Percentiles rank a stretch among this genome's conserved stretches.
Conservation (phyloP, 2,113 vertebrate genomes). For the Pseudonaja textilis region DNA sequence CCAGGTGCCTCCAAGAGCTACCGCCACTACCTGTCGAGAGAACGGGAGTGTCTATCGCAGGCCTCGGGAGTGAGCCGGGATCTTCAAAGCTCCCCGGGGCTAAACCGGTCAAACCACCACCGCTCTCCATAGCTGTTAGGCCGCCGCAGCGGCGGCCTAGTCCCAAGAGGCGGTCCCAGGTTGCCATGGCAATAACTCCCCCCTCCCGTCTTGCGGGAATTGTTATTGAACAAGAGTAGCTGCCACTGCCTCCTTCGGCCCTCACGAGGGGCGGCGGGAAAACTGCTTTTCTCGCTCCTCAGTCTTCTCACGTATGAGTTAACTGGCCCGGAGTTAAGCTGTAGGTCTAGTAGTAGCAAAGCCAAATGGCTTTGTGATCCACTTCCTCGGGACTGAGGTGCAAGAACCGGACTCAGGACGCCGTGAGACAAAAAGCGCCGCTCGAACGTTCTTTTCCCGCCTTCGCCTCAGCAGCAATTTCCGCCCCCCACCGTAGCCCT, state of each 20-base stretch:
- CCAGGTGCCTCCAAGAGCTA: background rate
- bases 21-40: constrained; percentile 15
- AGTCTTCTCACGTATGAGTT: no score
- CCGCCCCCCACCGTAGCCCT: background rate
- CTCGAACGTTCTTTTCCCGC: background rate
- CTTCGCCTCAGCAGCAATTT: background rate
- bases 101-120: background rate
- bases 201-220: constrained; percentile 1
- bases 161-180: constrained; percentile 17
- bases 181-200: constrained; percentile 44
- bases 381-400: background rate
- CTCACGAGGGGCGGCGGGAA: background rate
- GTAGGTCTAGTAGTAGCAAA: background rate
- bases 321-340: background rate
- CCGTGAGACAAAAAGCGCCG: background rate
- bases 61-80: background rate
- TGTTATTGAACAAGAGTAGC: background rate
- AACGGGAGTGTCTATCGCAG: background rate
- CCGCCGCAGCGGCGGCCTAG: constrained; percentile 38
- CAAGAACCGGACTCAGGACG: background rate
- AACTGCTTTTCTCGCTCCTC: background rate
- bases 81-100: background rate
- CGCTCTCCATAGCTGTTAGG: constrained; percentile 17
- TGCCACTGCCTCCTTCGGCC: background rate
- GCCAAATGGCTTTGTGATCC: background rate